Evolutionary conservation across 1,140 invertebrate species (phyloP).

Genomic region (Phymorhynchus buccinoides): DNA sequence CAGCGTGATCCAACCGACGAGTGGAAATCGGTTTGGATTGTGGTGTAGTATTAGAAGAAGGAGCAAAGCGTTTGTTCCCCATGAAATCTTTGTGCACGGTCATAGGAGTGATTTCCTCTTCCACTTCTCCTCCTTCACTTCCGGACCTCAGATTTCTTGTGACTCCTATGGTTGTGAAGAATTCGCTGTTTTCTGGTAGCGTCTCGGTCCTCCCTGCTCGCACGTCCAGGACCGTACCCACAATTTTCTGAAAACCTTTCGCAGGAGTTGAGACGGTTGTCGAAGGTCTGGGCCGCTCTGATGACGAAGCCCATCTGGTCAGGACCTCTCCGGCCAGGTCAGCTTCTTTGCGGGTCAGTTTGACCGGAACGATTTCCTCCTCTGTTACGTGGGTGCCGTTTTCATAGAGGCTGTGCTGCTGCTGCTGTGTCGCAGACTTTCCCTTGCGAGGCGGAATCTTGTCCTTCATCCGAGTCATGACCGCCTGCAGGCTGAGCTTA

Average conservation of each 20-base stretch:
- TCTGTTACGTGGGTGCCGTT: neutral
- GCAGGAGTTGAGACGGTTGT: no score
- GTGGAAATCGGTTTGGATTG: neutral
- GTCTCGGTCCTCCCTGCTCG: slow-evolving; percentile 3
- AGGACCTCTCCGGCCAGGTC: slow-evolving; percentile 10
- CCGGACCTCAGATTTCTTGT: neutral
- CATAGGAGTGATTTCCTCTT: slow-evolving; percentile 33
- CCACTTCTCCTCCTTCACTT: neutral
- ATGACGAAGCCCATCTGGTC: slow-evolving; percentile 16
- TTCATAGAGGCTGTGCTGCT: neutral
- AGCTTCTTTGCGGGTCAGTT: slow-evolving; percentile 31
- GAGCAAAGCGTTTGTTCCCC: slow-evolving; percentile 28
- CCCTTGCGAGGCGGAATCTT: neutral
- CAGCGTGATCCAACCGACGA: neutral
- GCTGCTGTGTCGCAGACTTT: no score
- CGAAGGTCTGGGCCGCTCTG: neutral
- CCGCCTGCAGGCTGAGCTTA: slow-evolving; percentile 20
- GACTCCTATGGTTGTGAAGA: slow-evolving; percentile 26
- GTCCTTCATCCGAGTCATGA: slow-evolving; percentile 2
- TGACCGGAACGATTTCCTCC: slow-evolving; percentile 33
- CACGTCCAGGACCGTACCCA: neutral
- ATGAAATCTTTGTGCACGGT: slow-evolving; percentile 27
- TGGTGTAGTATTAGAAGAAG: neutral
- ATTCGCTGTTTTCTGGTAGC: neutral
- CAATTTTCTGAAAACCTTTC: slow-evolving; percentile 18